Conservation (phyloP, 1,140 invertebrate species). For the Brachionus angularis region DNA sequence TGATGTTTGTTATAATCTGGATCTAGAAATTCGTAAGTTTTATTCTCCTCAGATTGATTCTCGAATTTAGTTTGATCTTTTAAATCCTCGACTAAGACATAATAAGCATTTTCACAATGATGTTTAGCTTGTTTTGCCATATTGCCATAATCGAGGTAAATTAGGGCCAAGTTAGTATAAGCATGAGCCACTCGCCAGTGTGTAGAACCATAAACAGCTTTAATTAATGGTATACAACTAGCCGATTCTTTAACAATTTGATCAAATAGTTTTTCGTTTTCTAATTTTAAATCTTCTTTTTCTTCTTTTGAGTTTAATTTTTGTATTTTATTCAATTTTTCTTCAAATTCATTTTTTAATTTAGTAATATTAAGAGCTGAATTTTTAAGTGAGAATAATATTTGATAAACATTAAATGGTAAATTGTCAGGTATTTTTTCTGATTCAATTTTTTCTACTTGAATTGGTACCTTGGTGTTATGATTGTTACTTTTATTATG, state of each 20-base stretch:
- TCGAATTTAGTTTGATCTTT: slow-evolving; percentile 1
- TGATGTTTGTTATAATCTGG: not conserved
- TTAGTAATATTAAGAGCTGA: slow-evolving; percentile 16
- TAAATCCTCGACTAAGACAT: not conserved
- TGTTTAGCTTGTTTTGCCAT: slow-evolving; percentile 8
- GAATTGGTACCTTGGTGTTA: too few relatives aligned
- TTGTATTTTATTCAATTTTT: slow-evolving; percentile 1
- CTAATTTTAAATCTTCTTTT: not conserved
- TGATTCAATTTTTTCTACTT: slow-evolving; percentile 3
- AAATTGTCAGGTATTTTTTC: not conserved
- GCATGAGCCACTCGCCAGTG: slow-evolving; percentile 15
- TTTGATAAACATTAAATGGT: not conserved
- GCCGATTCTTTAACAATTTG: not conserved
- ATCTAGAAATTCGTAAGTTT: not conserved
- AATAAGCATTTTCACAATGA: slow-evolving; percentile 2
- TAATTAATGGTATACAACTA: not conserved
- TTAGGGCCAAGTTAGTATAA: slow-evolving; percentile 5
- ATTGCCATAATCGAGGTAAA: slow-evolving; percentile 12
- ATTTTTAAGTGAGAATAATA: not conserved
- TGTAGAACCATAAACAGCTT: slow-evolving; percentile 1
- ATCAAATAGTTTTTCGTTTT: slow-evolving; percentile 6
- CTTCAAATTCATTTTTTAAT: slow-evolving; percentile 14
- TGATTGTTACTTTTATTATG: too few relatives aligned
- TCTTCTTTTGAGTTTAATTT: not conserved
- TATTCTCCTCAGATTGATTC: not conserved